A percentile compares a stretch with the other conserved stretches of the same genome.
Conservation (phyloP, 2,888 invertebrate genomes). For the Hydraecia micacea region DNA sequence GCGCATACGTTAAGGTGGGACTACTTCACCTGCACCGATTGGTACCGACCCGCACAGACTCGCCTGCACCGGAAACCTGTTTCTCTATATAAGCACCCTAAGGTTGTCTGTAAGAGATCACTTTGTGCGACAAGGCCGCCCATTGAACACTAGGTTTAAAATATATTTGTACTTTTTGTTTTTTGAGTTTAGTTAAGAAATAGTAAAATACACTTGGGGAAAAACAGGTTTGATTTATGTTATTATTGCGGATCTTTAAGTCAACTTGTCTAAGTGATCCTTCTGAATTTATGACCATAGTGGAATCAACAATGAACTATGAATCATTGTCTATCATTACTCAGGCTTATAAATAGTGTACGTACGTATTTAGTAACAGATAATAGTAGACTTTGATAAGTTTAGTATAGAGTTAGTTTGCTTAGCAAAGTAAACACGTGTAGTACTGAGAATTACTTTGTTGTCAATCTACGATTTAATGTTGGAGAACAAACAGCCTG, state of each 20-base stretch:
- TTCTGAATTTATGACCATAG: not conserved
- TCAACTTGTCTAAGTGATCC: not conserved
- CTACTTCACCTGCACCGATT: too few species aligned
- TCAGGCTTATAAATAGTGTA: slow-evolving; percentile 6
- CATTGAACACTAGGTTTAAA: too few species aligned
- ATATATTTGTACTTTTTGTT: too few species aligned
- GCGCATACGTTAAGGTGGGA: too few species aligned
- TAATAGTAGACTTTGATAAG: slow-evolving; percentile 21
- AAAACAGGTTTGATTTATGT: not conserved
- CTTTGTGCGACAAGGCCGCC: not conserved
- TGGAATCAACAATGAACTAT: not conserved
- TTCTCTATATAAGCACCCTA: too few species aligned
- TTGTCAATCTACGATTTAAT: not conserved
- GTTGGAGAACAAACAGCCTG: not conserved
- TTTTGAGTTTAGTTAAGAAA: too few species aligned
- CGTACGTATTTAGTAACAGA: slow-evolving; percentile 29
- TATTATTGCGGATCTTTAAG: not conserved
- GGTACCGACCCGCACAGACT: too few species aligned
- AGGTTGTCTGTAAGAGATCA: not conserved
- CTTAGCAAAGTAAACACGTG: slow-evolving; percentile 3
- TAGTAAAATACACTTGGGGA: not conserved
- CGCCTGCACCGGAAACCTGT: too few species aligned
- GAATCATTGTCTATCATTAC: slow-evolving; percentile 23
- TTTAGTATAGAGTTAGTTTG: slow-evolving; percentile 2
- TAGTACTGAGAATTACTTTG: not conserved